Evolutionary conservation across 2,888 invertebrate species (phyloP).

Genomic region (Spisula subtruncata): DNA sequence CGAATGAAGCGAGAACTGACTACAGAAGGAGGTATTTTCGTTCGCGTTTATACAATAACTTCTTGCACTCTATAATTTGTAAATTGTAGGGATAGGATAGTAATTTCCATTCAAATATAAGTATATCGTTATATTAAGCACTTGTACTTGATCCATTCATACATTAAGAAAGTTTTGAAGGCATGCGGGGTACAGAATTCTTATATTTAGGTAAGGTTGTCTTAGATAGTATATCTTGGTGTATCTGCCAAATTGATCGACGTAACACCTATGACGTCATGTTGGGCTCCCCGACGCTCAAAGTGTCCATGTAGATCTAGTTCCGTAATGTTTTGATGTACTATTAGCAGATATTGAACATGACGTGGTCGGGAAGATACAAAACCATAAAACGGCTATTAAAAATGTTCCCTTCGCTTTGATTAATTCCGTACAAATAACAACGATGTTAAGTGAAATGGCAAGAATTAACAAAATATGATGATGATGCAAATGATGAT

Average conservation of each 20-base stretch:
- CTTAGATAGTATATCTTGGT: too few species aligned
- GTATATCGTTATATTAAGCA: too few species aligned
- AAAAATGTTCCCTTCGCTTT: neutral
- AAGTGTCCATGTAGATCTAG: too few species aligned
- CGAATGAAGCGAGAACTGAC: constrained; percentile 21
- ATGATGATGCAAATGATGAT: constrained; percentile 29
- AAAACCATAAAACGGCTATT: neutral
- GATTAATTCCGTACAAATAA: neutral
- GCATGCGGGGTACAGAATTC: neutral
- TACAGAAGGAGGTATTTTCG: constrained; percentile 42
- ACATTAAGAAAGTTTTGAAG: neutral
- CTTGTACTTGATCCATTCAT: neutral
- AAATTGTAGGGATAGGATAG: neutral
- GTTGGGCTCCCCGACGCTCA: too few species aligned
- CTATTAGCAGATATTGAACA: too few species aligned
- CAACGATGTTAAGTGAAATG: neutral
- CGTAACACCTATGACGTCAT: too few species aligned
- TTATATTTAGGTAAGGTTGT: neutral
- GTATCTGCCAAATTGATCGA: too few species aligned
- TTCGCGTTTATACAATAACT: constrained; percentile 25
- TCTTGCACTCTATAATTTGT: neutral
- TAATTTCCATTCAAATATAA: neutral
- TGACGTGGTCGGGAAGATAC: neutral
- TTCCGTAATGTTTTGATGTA: too few species aligned
- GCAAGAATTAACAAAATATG: constrained; percentile 20